Evolutionary conservation across 2,888 invertebrate genomes (phyloP).

Genomic region (Serripes groenlandicus): DNA sequence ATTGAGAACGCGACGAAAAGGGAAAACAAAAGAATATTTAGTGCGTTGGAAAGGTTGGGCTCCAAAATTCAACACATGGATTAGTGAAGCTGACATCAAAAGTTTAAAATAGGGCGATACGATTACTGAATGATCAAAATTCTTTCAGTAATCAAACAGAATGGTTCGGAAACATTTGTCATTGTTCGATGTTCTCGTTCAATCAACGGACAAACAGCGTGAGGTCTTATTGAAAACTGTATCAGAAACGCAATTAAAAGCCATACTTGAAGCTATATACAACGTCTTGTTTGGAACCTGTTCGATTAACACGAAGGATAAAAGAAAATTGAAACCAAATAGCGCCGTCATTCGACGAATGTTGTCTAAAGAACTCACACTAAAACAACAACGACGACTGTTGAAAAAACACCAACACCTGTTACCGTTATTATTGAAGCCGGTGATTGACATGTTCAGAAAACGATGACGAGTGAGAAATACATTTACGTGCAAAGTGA

Average conservation of each 20-base stretch:
- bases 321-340: slow-evolving; percentile 37
- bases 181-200: slow-evolving; percentile 33
- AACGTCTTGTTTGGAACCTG: slow-evolving; percentile 59
- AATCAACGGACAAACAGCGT: slow-evolving; percentile 29
- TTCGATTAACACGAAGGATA: slow-evolving; percentile 35
- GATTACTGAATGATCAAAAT: slow-evolving; percentile 14
- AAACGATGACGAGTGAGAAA: slow-evolving; percentile 19
- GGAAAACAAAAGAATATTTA: slow-evolving; percentile 8
- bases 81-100: slow-evolving; percentile 39
- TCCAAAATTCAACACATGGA: slow-evolving; percentile 47
- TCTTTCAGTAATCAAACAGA: background rate
- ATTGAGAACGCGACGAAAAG: slow-evolving; percentile 10
- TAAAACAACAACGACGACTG: slow-evolving; percentile 33
- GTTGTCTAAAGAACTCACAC: slow-evolving; percentile 42
- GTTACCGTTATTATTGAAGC: slow-evolving; percentile 44
- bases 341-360: slow-evolving; percentile 47
- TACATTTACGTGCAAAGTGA: slow-evolving; percentile 45
- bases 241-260: slow-evolving; percentile 29
- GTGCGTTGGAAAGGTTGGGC: slow-evolving; percentile 50
- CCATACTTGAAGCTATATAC: slow-evolving; percentile 53
- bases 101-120: background rate
- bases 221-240: slow-evolving; percentile 31
- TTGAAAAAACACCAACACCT: slow-evolving; percentile 35
- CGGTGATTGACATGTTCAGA: too few relatives aligned
- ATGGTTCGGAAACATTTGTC: slow-evolving; percentile 42